phyloP scores from a whole-genome alignment of 2,113 vertebrate species.

The Phocoena phocoena region DNA sequence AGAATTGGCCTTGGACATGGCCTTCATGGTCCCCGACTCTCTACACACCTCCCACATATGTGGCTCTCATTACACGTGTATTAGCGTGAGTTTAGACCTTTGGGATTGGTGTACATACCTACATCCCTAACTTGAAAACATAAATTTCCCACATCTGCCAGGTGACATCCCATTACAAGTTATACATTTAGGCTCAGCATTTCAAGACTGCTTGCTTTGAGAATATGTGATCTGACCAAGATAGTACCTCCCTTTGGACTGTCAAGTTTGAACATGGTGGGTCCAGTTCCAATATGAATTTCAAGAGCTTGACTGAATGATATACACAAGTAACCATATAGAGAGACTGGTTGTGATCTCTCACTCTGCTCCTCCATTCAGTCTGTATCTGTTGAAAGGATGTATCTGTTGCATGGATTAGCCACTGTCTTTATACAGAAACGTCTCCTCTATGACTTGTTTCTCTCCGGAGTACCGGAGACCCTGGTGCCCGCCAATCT shows the following conservation, averaged over 20 bases:
- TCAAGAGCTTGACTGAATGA: not conserved
- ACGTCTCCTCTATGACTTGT: not conserved
- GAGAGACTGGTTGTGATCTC: not conserved
- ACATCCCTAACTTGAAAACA: not conserved
- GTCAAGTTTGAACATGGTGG: not conserved
- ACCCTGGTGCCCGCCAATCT: not conserved
- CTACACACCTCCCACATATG: not conserved
- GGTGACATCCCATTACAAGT: slow-evolving; percentile 72
- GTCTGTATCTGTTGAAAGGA: not conserved
- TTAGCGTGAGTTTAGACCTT: not conserved
- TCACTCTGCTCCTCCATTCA: no score
- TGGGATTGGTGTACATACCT: not conserved
- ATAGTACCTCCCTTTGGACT: not conserved
- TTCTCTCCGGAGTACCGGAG: not conserved
- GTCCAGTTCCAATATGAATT: not conserved
- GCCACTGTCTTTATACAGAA: not conserved
- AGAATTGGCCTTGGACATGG: not conserved
- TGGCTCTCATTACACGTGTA: not conserved
- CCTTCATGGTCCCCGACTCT: not conserved
- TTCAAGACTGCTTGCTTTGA: not conserved
- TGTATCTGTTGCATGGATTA: not conserved
- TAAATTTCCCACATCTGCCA: slow-evolving; percentile 55
- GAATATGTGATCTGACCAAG: not conserved
- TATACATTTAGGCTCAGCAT: not conserved
- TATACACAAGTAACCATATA: not conserved